Percentiles rank a stretch among this genome's conserved stretches.
phyloP scores from a whole-genome alignment of 1,140 invertebrate species.

The Leptopilina clavipes region DNA sequence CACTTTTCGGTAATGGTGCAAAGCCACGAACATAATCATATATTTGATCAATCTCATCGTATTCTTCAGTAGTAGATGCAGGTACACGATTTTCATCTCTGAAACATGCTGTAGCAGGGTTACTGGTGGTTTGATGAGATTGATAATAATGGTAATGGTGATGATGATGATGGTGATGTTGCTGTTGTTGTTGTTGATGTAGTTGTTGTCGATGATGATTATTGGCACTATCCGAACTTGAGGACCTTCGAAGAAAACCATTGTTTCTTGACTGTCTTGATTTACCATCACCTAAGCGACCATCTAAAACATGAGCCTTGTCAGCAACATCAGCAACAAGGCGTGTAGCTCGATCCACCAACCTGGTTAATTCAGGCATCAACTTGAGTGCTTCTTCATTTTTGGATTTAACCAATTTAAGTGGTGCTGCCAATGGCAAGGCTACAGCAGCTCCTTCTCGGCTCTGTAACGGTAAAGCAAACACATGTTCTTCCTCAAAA shows the following conservation, averaged over 20 bases:
- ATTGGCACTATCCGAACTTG: conserved; percentile 82
- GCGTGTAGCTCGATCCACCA: conserved; percentile 86
- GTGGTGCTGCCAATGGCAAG: conserved; percentile 87
- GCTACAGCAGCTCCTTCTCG: conserved; percentile 83
- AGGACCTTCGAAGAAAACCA: conserved; percentile 78
- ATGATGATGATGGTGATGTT: conserved; percentile 70
- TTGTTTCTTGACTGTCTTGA: conserved; percentile 67
- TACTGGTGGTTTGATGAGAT: conserved; percentile 51
- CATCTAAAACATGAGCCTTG: conserved; percentile 84
- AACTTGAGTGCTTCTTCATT: conserved; percentile 88
- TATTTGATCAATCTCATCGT: conserved; percentile 97
- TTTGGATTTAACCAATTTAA: conserved; percentile 88
- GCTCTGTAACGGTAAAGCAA: conserved; percentile 86
- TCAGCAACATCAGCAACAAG: conserved; percentile 89
- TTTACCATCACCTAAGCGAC: conserved; percentile 82
- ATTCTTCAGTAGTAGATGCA: conserved; percentile 82
- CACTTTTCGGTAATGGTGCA: conserved; percentile 88
- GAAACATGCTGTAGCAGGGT: conserved; percentile 61
- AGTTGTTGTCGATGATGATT: conserved; percentile 76
- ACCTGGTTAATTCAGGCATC: conserved; percentile 86
- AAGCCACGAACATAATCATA: conserved; percentile 96
- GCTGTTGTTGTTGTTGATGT: conserved; percentile 52
- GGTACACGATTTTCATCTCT: conserved; percentile 75
- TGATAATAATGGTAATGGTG: conserved; percentile 69
- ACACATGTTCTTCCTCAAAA: conserved; percentile 88